These are phyloP conservation scores for Syngnathus floridae DNA, from an alignment of 2,113 vertebrate genomes.

Conservation along the genomic window DNA sequence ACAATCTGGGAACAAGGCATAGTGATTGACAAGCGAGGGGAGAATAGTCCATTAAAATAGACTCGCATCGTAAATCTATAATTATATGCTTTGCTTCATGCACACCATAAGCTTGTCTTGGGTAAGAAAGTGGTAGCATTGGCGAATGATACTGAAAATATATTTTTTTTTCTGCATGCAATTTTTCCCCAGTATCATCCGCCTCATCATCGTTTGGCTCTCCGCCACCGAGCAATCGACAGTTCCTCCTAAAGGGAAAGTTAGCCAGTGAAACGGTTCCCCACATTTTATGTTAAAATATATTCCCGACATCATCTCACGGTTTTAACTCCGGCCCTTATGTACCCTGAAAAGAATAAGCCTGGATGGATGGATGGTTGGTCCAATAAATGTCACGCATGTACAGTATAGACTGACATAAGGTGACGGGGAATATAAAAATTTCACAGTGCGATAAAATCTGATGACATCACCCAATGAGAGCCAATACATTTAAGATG, in stretches of 20 bases:
- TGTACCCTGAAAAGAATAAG: conserved; percentile 2
- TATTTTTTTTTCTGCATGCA: no score
- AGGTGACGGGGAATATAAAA: no score
- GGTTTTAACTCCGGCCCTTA: neutral
- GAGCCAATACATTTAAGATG: neutral
- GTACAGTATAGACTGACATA: no score
- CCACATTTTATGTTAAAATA: conserved; percentile 25
- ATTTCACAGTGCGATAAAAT: no score
- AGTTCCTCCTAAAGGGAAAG: conserved; percentile 18
- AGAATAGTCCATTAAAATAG: conserved; percentile 4
- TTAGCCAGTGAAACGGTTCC: conserved; percentile 11
- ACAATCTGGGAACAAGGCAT: neutral
- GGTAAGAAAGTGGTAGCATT: neutral
- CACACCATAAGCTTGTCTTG: neutral
- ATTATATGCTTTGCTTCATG: neutral
- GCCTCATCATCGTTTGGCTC: conserved; percentile 37
- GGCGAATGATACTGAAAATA: neutral
- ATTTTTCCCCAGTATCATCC: conserved; percentile 7
- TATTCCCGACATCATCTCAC: no score
- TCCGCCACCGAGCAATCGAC: conserved; percentile 17
- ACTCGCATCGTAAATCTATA: neutral
- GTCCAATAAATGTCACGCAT: no score
- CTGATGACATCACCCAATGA: neutral
- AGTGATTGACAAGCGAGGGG: neutral
- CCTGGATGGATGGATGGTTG: no score